A percentile compares a stretch with the other conserved stretches of the same genome.
Conservation (phyloP, 2,797 vertebrate species). For the Avahi laniger region DNA sequence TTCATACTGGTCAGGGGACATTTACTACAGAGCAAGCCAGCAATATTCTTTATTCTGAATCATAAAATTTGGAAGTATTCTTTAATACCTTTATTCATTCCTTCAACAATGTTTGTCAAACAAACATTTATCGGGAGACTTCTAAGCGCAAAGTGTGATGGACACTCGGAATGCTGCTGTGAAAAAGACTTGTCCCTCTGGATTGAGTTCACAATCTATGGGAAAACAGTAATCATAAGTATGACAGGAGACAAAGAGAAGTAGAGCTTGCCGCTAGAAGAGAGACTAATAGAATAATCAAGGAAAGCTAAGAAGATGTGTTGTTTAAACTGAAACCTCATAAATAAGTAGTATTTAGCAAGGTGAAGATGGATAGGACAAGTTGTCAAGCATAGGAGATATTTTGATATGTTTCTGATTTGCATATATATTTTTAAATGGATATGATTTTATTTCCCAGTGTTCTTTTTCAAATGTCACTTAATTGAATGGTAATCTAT, state of each 20-base stretch:
- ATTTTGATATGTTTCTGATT: not conserved
- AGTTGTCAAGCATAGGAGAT: not conserved
- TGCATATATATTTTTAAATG: not conserved
- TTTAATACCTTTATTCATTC: not conserved
- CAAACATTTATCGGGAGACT: not conserved
- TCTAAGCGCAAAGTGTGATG: not conserved
- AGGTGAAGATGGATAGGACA: not conserved
- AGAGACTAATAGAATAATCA: not conserved
- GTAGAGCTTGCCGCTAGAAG: not conserved
- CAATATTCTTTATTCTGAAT: not conserved
- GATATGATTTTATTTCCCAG: not conserved
- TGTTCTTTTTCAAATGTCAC: not conserved
- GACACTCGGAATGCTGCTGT: not conserved
- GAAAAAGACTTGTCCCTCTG: not conserved
- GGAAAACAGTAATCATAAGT: not conserved
- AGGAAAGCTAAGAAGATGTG: not conserved
- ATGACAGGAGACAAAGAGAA: not conserved
- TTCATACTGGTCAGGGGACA: not conserved
- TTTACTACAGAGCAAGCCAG: not conserved
- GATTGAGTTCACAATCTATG: not conserved
- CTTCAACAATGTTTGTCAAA: not conserved
- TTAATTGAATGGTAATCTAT: not conserved
- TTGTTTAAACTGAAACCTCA: not conserved
- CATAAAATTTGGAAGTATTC: not conserved
- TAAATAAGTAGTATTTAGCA: too few relatives aligned